Percentiles rank a stretch among this genome's conserved stretches.
Conservation (phyloP, 1,140 invertebrate genomes). For the Drosophila watanabei region DNA sequence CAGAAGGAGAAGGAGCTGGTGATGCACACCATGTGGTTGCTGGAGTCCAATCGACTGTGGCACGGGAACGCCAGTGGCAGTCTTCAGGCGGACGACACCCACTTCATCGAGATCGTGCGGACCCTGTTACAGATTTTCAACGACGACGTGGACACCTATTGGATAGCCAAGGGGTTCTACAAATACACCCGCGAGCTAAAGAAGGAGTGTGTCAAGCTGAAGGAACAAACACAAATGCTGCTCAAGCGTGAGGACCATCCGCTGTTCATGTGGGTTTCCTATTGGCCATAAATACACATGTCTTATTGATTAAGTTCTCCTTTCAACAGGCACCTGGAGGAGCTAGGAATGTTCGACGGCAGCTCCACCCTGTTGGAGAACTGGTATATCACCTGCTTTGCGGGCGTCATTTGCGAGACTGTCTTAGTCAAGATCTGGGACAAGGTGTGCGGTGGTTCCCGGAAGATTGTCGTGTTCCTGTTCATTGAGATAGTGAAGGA, state of each 20-base stretch:
- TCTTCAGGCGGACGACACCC: conserved; percentile 86
- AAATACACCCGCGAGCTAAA: conserved; percentile 89
- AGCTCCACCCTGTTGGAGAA: conserved; percentile 88
- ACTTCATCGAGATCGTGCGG: conserved; percentile 89
- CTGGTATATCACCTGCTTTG: conserved; percentile 94
- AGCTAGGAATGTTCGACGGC: conserved; percentile 87
- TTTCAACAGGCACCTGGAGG: conserved; percentile 86
- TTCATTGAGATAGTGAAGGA: conserved; percentile 91
- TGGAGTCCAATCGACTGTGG: conserved; percentile 89
- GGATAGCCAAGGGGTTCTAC: conserved; percentile 91
- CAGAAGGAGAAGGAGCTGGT: conserved; percentile 87
- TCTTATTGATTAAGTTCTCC: neutral
- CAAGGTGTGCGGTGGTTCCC: conserved; percentile 93
- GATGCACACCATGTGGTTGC: conserved; percentile 91
- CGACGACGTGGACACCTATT: conserved; percentile 91
- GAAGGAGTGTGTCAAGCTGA: conserved; percentile 88
- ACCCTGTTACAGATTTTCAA: conserved; percentile 90
- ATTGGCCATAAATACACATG: too few relatives aligned
- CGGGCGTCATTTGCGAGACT: conserved; percentile 91
- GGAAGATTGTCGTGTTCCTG: conserved; percentile 92
- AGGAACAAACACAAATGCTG: conserved; percentile 88
- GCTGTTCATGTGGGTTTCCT: conserved; percentile 87
- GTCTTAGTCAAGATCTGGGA: conserved; percentile 94
- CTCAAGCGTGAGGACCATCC: conserved; percentile 91
- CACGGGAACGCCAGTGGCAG: conserved; percentile 87